Evolutionary conservation across 1,140 invertebrate genomes (phyloP).

Genomic region (Lucilia sericata): DNA sequence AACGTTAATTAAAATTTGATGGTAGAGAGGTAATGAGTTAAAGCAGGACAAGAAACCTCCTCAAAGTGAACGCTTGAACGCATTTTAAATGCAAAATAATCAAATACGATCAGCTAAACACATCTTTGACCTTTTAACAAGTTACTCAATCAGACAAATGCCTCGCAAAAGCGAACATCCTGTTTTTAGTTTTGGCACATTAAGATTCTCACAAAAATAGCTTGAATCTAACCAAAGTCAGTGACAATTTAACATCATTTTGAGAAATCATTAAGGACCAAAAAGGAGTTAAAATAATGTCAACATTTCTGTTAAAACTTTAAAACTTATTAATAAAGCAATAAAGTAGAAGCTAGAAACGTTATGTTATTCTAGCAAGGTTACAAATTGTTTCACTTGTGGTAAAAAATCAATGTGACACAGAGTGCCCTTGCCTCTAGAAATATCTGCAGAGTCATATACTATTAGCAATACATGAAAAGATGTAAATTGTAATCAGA

Average conservation of each 20-base stretch:
- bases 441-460: too few species aligned
- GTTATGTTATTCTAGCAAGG: constrained; percentile 45
- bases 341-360: constrained; percentile 11
- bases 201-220: constrained; percentile 43
- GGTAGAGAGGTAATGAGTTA: too few species aligned
- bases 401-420: constrained; percentile 44
- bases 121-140: neutral
- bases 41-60: neutral
- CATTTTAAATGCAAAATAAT: constrained; percentile 21
- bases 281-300: neutral
- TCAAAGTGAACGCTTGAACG: neutral
- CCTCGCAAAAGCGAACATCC: constrained; percentile 46
- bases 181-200: constrained; percentile 34
- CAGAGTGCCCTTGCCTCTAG: too few species aligned
- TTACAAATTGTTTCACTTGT: constrained; percentile 50
- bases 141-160: constrained; percentile 41
- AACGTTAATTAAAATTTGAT: neutral
- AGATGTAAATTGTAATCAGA: neutral
- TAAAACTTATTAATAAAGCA: neutral
- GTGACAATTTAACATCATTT: constrained; percentile 39
- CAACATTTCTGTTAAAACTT: neutral
- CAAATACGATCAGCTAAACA: neutral
- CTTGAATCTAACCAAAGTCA: constrained; percentile 39
- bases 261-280: neutral
- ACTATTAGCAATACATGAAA: too few species aligned